Conservation (phyloP, 2,113 vertebrate species). For the Rissa tridactyla region DNA sequence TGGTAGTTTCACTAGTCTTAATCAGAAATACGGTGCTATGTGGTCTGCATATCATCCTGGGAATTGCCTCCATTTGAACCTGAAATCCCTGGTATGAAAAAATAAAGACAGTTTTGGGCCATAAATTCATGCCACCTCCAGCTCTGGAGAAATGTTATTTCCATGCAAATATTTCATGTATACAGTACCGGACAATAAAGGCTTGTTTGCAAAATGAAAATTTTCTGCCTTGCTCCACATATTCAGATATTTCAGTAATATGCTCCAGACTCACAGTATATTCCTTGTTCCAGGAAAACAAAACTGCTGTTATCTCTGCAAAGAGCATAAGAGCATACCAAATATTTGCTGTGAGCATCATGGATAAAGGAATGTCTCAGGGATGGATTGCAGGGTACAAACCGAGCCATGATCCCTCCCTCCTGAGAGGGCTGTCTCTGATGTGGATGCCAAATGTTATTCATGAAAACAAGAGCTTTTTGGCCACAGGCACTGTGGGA, state of each 20-base stretch:
- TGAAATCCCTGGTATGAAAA: neutral
- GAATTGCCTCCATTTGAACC: neutral
- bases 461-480: neutral
- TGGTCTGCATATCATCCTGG: neutral
- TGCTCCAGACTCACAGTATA: neutral
- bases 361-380: neutral
- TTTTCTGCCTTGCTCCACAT: neutral
- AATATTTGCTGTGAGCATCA: neutral
- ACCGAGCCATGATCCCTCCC: neutral
- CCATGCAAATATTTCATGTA: neutral
- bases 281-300: constrained; percentile 21
- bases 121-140: neutral
- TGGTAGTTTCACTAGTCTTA: neutral
- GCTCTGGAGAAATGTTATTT: constrained; percentile 33
- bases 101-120: neutral
- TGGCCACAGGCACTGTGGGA: neutral
- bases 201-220: neutral
- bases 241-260: neutral
- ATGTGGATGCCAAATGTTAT: neutral
- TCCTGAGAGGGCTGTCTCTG: neutral
- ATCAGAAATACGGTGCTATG: neutral
- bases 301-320: neutral
- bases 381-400: neutral
- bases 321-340: neutral
- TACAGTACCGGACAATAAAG: constrained; percentile 42